Percentiles rank a stretch among this genome's conserved stretches.
Conservation (phyloP, 2,113 vertebrate genomes). For the Forbesichthys agassizii region DNA sequence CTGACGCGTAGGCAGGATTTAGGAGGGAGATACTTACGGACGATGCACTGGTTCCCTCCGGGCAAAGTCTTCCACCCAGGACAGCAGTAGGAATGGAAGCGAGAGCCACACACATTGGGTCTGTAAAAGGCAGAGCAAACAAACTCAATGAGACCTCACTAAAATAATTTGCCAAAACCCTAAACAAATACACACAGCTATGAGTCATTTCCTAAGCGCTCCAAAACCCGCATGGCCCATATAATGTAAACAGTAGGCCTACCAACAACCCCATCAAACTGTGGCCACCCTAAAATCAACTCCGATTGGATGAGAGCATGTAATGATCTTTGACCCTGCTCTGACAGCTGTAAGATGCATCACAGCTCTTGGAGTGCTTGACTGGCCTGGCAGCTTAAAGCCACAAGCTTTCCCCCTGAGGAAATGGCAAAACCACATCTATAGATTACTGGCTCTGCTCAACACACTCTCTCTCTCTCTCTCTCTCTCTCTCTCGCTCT, state of each 20-base stretch:
- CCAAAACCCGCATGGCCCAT: slow-evolving; percentile 19
- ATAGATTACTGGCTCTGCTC: slow-evolving; percentile 27
- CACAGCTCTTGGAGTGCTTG: slow-evolving; percentile 31
- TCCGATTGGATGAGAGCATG: slow-evolving; percentile 12
- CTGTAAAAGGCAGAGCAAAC: slow-evolving; percentile 69
- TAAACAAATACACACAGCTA: slow-evolving; percentile 45
- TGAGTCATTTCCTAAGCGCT: slow-evolving; percentile 38
- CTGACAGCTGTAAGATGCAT: slow-evolving; percentile 69
- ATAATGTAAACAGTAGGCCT: slow-evolving; percentile 50
- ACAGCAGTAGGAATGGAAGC: slow-evolving; percentile 98
- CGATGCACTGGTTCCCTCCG: slow-evolving; percentile 97
- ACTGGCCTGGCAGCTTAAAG: slow-evolving; percentile 52
- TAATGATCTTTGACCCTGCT: slow-evolving; percentile 48
- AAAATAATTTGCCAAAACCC: slow-evolving; percentile 40
- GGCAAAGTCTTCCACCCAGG: slow-evolving; percentile 98
- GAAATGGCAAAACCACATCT: slow-evolving; percentile 65
- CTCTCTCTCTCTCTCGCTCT: too few relatives aligned
- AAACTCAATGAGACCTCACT: slow-evolving; percentile 36
- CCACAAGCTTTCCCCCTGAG: slow-evolving; percentile 55
- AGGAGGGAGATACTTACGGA: slow-evolving; percentile 86
- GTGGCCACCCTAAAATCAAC: background rate
- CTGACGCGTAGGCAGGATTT: slow-evolving; percentile 5
- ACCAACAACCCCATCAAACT: slow-evolving; percentile 30
- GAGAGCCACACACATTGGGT: slow-evolving; percentile 96
- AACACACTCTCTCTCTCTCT: too few relatives aligned